Base-by-base conservation (phyloP, 2,113 vertebrate species). In the Mungos mungo region DNA sequence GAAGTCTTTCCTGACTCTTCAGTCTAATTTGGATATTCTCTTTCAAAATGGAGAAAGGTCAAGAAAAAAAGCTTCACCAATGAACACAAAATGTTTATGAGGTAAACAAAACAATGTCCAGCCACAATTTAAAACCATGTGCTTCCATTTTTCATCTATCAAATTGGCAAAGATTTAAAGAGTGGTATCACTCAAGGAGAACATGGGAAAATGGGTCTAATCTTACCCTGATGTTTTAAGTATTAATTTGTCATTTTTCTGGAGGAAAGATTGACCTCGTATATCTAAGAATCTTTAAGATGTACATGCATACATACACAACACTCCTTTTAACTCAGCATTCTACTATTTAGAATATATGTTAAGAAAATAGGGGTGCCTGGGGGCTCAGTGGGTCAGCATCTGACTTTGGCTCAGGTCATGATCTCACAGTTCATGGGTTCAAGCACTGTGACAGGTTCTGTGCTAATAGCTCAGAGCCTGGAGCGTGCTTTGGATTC, bases 151-250 rank as follows among this genome's bases (percentile, higher is more conserved):
- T 94, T 81, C 38, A 89, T 74, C 71, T 52, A 2, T 92, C 71
- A 88, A n/a, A 85, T 50, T 94, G 72, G 25, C 52, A 92, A 97
- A 92, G 69, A 68, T 86, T 72, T 79, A 71, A 80, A 60, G 29
- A 89, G 5, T 76, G 29, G 7, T 19, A 54, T 90, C 25, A 80
- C 27, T 95, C 16, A 72, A 93, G 27, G 79, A 92, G 47, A 86
- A 25, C 33, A 6, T 89, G 38, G 35, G 31, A 47, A 74, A 66
- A 71, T 81, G 54, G 23, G 23, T 69, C 27, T 0, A 81, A 10
- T 81, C 47, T 60, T 54, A 52, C 5, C 74, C n/a, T 71, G 19
- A 77, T 71, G 69, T 47, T 79, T 33, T 18, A 91, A 88, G 71
- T 72, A 80, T 25, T 71, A 86, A 57, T 93, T 66, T 93, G 63